Conservation (phyloP, 2,888 invertebrate species). For the Pseudococcus viburni region DNA sequence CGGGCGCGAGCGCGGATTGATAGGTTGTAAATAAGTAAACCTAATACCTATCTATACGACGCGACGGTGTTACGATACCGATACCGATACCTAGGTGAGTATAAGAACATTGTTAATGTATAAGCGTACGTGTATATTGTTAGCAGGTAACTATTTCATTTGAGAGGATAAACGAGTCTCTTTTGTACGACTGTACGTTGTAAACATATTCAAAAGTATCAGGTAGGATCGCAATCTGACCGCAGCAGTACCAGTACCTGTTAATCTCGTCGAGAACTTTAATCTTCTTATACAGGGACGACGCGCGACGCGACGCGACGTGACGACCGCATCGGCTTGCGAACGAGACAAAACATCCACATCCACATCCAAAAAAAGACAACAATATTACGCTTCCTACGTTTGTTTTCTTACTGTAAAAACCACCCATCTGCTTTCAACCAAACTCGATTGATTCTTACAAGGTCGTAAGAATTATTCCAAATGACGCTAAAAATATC, state of each 20-base stretch:
- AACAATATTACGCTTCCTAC: not conserved
- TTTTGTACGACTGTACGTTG: not conserved
- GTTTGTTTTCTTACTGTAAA: too few relatives aligned
- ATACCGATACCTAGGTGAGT: too few relatives aligned
- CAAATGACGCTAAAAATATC: too few relatives aligned
- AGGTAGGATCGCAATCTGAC: not conserved
- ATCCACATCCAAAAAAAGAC: not conserved
- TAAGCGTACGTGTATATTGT: too few relatives aligned
- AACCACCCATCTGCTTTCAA: too few relatives aligned
- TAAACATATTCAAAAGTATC: not conserved
- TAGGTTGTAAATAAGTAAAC: too few relatives aligned
- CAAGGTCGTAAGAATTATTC: too few relatives aligned
- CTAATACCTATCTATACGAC: too few relatives aligned
- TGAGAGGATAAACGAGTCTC: slow-evolving; percentile 22
- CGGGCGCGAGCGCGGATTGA: too few relatives aligned
- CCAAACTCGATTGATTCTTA: too few relatives aligned
- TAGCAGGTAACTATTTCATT: not conserved
- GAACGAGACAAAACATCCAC: not conserved
- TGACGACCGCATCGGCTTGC: not conserved
- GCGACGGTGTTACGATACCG: too few relatives aligned
- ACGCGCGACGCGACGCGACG: not conserved
- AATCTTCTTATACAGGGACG: slow-evolving; percentile 1
- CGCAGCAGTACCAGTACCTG: not conserved
- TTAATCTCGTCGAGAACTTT: slow-evolving; percentile 34
- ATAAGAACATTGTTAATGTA: too few relatives aligned